Conservation (phyloP, 2,888 invertebrate species). For the Nineta flava region DNA sequence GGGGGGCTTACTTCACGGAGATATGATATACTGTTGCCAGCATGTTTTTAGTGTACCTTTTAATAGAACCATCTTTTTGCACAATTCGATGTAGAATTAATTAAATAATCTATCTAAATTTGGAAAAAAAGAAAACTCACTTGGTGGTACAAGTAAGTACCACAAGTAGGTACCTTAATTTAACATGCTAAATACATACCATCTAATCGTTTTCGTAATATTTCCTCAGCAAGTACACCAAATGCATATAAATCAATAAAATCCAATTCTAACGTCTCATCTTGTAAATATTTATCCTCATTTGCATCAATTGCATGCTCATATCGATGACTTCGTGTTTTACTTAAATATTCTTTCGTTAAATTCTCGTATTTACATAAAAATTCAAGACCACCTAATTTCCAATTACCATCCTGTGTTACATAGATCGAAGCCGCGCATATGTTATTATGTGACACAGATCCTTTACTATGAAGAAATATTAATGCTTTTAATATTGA, state of each 20-base stretch:
- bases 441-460: slow-evolving; percentile 70
- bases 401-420: slow-evolving; percentile 73
- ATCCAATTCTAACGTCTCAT: slow-evolving; percentile 27
- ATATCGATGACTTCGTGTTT: slow-evolving; percentile 48
- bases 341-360: slow-evolving; percentile 45
- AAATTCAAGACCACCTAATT: slow-evolving; percentile 72
- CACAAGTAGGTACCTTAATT: no score
- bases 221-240: slow-evolving; percentile 57
- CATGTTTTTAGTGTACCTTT: no score
- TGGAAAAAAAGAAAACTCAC: no score
- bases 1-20: no score
- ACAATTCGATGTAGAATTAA: no score
- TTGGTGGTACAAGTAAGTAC: no score
- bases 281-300: slow-evolving; percentile 37
- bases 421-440: slow-evolving; percentile 67
- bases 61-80: no score
- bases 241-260: slow-evolving; percentile 65
- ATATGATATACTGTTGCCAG: no score
- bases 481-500: slow-evolving; percentile 65
- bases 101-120: no score
- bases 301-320: slow-evolving; percentile 55
- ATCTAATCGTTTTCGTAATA: slow-evolving; percentile 42
- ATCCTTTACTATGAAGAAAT: slow-evolving; percentile 71
- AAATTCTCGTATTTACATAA: slow-evolving; percentile 52
- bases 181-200: no score